Conservation (phyloP, 2,113 vertebrate species). For the Daboia siamensis region DNA sequence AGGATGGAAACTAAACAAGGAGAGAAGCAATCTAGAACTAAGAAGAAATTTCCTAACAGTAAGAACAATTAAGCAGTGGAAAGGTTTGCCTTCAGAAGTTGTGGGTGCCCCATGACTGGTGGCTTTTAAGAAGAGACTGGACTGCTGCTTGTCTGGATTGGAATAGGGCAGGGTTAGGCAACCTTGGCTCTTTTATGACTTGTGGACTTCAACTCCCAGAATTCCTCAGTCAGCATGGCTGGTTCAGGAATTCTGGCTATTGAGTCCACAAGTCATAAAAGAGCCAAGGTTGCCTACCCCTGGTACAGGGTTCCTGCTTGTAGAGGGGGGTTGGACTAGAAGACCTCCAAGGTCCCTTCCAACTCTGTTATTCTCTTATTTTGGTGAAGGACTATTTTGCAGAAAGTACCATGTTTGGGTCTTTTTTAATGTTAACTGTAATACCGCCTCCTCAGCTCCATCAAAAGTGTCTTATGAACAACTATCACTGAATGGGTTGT, state of each 20-base stretch:
- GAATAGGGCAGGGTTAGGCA: no score
- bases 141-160: background rate
- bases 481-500: background rate
- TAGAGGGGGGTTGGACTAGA: background rate
- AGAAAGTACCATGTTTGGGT: background rate
- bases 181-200: no score
- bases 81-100: background rate
- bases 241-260: no score
- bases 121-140: background rate
- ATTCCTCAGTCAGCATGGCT: no score
- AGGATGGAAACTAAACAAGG: background rate
- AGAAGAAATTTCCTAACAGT: background rate
- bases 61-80: background rate
- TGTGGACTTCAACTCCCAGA: no score
- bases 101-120: background rate
- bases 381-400: background rate
- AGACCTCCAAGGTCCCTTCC: background rate
- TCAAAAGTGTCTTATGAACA: background rate
- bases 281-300: no score
- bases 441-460: background rate
- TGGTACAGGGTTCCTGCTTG: background rate
- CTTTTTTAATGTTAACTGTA: background rate
- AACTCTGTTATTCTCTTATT: background rate
- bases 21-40: background rate
- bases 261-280: no score